A percentile compares a stretch with the other conserved stretches of the same genome.
These are phyloP conservation scores for Podilymbus podiceps DNA, from an alignment of 2,113 vertebrate species.

Conservation along the genomic window DNA sequence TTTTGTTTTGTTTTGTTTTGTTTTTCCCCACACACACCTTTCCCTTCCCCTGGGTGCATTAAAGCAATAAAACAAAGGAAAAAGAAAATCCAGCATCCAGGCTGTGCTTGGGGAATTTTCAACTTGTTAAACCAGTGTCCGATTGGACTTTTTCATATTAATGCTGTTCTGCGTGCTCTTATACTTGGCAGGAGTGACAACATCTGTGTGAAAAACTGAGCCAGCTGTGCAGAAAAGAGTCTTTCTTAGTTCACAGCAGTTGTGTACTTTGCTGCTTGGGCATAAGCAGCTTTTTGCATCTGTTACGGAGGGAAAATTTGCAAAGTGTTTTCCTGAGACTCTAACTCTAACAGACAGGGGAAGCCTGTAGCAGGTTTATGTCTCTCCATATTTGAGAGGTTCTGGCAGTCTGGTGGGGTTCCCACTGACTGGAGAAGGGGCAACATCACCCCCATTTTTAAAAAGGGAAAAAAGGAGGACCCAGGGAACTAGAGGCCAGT, in stretches of 20 bases:
- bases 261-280: constrained; percentile 1
- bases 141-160: neutral
- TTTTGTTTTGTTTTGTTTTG: neutral
- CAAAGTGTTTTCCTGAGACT: neutral
- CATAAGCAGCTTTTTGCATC: neutral
- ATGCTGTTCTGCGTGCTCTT: neutral
- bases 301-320: neutral
- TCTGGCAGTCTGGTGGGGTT: too few species aligned
- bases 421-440: too few species aligned
- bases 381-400: neutral
- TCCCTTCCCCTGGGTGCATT: neutral
- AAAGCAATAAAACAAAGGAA: neutral
- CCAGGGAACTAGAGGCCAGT: too few species aligned
- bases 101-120: neutral
- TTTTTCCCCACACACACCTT: too few species aligned
- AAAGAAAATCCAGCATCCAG: neutral
- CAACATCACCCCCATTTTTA: too few species aligned
- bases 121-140: neutral
- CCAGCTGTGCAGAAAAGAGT: constrained; percentile 35
- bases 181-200: neutral
- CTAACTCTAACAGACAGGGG: neutral
- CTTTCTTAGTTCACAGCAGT: neutral
- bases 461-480: too few species aligned
- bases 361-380: neutral
- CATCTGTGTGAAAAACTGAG: constrained; percentile 30